Base-by-base conservation (phyloP, 2,797 vertebrate species). In the Brotula barbata region DNA sequence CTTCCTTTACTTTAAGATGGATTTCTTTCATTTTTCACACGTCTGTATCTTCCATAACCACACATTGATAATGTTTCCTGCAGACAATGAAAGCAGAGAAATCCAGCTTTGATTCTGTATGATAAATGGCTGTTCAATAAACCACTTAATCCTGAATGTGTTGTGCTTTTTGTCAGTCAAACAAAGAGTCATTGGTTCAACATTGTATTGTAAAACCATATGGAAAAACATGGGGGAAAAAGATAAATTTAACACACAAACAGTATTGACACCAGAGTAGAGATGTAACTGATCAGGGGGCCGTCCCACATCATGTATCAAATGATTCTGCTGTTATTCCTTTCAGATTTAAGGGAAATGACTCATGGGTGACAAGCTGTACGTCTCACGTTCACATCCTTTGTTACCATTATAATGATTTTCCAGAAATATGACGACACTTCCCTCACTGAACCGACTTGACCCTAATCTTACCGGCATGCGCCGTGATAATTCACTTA, bases 231-330 rank as follows among this genome's bases (percentile, higher is more conserved):
- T 44, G 45, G 25, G 7, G 7, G 23, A 51, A 47, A 28, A 20
- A 10, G 13, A 17, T 42, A 7, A 45, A 25, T n/a, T 37, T 50
- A 53, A 51, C 34, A 43, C 7, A 22, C n/a, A n/a, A n/a, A n/a
- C n/a, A n/a, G n/a, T n/a, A n/a, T n/a, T n/a, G n/a, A n/a, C n/a
- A n/a, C n/a, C n/a, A n/a, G n/a, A n/a, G n/a, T n/a, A n/a, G n/a
- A n/a, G n/a, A n/a, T n/a, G n/a, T n/a, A n/a, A n/a, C n/a, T n/a
- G 54, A 58, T 13, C 48, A 58, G 15, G 17, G 4, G 22, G 7
- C 39, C 13, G 21, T 31, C 22, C 42, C 8, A 15, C 1, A 19
- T 50, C 21, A 5, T 16, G 42, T 44, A 17, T 54, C 21, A 21
- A 17, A 4, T 39, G 28, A 39, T 54, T 16, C 41, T 28, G 13